These are phyloP conservation scores for Thera obeliscata DNA, from an alignment of 2,888 invertebrate species.

Conservation along the genomic window DNA sequence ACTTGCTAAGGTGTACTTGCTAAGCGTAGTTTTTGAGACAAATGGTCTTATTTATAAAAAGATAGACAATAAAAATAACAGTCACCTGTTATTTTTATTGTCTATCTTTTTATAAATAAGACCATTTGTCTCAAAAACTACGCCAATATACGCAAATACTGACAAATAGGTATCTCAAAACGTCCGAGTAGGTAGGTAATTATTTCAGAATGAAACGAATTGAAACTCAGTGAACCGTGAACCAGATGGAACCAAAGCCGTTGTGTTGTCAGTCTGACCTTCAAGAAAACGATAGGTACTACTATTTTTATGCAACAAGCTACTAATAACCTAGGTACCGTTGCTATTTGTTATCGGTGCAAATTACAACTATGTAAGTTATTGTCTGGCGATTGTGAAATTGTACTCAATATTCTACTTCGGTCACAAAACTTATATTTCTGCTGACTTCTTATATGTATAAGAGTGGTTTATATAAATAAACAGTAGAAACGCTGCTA, in stretches of 20 bases:
- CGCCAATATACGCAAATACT: no score
- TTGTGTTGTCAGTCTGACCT: constrained; percentile 47
- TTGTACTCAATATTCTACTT: background rate
- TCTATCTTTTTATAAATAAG: no score
- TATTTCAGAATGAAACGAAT: constrained; percentile 17
- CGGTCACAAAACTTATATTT: background rate
- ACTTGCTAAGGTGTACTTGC: no score
- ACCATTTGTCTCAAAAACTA: no score
- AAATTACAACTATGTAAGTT: constrained; percentile 1
- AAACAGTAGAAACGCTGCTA: no score
- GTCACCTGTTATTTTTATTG: no score
- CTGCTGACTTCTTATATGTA: background rate
- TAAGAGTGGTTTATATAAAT: no score
- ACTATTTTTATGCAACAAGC: constrained; percentile 17
- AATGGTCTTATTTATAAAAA: no score
- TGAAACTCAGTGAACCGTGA: constrained; percentile 20
- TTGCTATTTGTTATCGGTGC: constrained; percentile 15
- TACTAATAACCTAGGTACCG: background rate
- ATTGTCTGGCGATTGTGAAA: constrained; percentile 19
- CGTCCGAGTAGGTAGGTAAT: background rate
- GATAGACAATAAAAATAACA: no score
- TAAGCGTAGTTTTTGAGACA: no score
- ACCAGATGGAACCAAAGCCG: constrained; percentile 46
- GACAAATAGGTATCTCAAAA: no score
- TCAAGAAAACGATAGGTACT: constrained; percentile 38